Evolutionary conservation across 2,888 invertebrate species (phyloP).

Genomic region (Chloroclystis v-ata): DNA sequence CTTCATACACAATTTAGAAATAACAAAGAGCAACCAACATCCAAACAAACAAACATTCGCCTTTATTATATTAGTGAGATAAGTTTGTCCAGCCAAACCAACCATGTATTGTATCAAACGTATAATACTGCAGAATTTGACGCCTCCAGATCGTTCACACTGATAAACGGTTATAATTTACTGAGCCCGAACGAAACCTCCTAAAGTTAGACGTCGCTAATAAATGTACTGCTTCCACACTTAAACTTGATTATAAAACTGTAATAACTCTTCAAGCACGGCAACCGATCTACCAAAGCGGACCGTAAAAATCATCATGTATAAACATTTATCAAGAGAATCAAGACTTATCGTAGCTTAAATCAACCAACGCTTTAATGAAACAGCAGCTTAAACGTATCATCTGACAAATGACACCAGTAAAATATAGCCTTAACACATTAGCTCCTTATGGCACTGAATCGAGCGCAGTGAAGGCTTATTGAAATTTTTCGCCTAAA

Average conservation of each 20-base stretch:
- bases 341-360: too few species aligned
- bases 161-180: conserved; percentile 51
- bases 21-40: too few species aligned
- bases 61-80: too few species aligned
- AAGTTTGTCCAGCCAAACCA: background rate
- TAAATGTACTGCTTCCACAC: conserved; percentile 25
- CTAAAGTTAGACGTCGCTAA: conserved; percentile 14
- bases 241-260: conserved; percentile 20
- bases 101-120: background rate
- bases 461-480: conserved; percentile 34
- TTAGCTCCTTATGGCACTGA: conserved; percentile 41
- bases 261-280: conserved; percentile 15
- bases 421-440: conserved; percentile 33
- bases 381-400: conserved; percentile 2
- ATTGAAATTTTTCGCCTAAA: conserved; percentile 33
- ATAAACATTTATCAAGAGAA: too few species aligned
- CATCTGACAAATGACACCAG: conserved; percentile 35
- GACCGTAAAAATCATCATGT: background rate
- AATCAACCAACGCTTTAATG: background rate
- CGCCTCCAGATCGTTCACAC: conserved; percentile 48
- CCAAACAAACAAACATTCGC: too few species aligned
- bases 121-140: conserved; percentile 52
- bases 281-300: conserved; percentile 2
- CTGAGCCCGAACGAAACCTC: conserved; percentile 34
- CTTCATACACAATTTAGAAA: too few species aligned